Base-by-base conservation (phyloP, 2,113 vertebrate genomes). In the Sylvia atricapilla region DNA sequence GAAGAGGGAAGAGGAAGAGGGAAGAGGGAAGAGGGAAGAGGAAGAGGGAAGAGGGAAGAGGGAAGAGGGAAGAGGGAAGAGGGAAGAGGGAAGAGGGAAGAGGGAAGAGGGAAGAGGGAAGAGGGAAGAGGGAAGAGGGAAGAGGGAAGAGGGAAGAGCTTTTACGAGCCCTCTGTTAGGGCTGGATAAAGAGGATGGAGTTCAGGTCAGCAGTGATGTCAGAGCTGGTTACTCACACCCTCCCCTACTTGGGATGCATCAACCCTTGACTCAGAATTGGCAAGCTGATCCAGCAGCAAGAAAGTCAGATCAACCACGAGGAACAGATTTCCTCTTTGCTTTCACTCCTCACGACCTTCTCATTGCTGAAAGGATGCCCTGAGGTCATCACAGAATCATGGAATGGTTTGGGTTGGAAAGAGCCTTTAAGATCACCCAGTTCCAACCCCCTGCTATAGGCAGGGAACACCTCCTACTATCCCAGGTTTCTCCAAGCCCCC, bases 291-390 rank as follows among this genome's bases (percentile, higher is more conserved):
- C 11, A 33, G 53, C 6, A 55, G 60, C 31, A 39, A 60, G 10
- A 23, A 39, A 23, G 5, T 27, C 47, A 74, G 22, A 41, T 6
- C 46, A 35, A 4, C 13, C 2, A 2, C 0, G 0, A 76, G 44
- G 49, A 64, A 27, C 30, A 66, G 35, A 24, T 67, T 77, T 72
- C n/a, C 50, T 70, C 66, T 67, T 64, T 50, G 41, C 58, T 75
- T 68, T 64, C 50, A 37, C 39, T 76, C 72, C 77, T 74, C 6
- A 2, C 6, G 4, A 31, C n/a, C 44, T 52, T 62, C 56, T 58
- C 33, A 10, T 3, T 68, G 72, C 62, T 24, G 55, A 28, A 77
- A 82, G 58, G 15, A 78, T 43, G 49, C 24, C 33, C 79, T 16
- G 23, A 72, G 75, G 28, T 63, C 12, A 2, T 15, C 66, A 47